Conservation (phyloP, 2,113 vertebrate species). For the Stegastes partitus region DNA sequence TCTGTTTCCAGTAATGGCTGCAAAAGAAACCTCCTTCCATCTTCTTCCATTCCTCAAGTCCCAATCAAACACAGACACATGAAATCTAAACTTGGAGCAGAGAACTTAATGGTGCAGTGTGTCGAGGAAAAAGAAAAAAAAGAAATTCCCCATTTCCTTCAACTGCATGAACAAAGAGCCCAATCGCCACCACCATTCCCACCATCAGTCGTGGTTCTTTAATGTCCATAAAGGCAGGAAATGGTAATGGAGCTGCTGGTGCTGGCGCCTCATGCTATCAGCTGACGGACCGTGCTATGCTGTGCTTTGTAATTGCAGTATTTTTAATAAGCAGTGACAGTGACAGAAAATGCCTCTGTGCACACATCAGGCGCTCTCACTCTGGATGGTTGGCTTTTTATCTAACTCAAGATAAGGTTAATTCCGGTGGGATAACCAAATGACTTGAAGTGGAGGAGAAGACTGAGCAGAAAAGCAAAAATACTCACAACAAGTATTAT, state of each 20-base stretch:
- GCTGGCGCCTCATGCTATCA: conserved; percentile 6
- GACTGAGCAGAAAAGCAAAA: neutral
- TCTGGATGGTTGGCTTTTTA: neutral
- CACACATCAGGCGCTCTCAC: neutral
- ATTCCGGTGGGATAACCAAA: neutral
- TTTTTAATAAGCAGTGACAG: conserved; percentile 29
- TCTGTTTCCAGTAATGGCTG: conserved; percentile 23
- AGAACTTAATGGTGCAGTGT: neutral
- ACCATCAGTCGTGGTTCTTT: conserved; percentile 21
- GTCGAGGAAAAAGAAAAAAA: neutral
- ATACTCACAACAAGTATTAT: no score
- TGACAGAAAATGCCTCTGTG: conserved; percentile 15
- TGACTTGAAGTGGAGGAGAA: neutral
- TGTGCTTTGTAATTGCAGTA: conserved; percentile 29
- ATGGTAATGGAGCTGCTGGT: conserved; percentile 19
- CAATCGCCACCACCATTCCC: conserved; percentile 1
- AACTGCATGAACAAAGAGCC: conserved; percentile 1
- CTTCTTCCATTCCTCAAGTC: conserved; percentile 1
- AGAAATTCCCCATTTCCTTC: conserved; percentile 14
- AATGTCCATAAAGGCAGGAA: conserved; percentile 20
- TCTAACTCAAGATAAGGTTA: conserved; percentile 1
- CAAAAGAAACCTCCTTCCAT: conserved; percentile 29
- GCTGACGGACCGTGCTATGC: conserved; percentile 25
- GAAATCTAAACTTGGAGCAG: conserved; percentile 10
- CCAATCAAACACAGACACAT: conserved; percentile 29